Percentiles rank a stretch among this genome's conserved stretches.
phyloP scores from a whole-genome alignment of 1,140 invertebrate genomes.

The Drosophila hydei region DNA sequence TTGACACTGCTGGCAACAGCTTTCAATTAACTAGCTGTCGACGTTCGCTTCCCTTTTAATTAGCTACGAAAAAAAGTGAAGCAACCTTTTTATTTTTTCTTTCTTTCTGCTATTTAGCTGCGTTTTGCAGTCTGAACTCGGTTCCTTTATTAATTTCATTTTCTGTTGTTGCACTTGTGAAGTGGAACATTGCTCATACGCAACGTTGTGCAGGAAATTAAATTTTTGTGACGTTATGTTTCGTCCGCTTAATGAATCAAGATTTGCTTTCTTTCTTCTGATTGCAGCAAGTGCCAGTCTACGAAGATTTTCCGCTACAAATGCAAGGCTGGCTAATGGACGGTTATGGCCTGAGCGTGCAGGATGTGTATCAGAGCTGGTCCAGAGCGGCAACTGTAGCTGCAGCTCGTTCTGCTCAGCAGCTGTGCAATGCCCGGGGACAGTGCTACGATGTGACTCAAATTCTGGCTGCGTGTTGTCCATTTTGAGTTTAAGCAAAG shows the following conservation, averaged over 20 bases:
- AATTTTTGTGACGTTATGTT: constrained; percentile 37
- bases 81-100: not conserved
- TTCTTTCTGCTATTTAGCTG: constrained; percentile 32
- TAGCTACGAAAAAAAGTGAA: constrained; percentile 52
- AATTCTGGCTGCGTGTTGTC: constrained; percentile 58
- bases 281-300: constrained; percentile 54
- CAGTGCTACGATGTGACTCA: constrained; percentile 56
- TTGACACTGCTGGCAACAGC: constrained; percentile 70
- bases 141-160: constrained; percentile 60
- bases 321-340: constrained; percentile 58
- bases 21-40: constrained; percentile 72
- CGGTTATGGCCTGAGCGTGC: constrained; percentile 47
- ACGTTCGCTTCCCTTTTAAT: constrained; percentile 57
- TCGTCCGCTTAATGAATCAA: constrained; percentile 7
- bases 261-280: constrained; percentile 1
- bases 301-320: constrained; percentile 54
- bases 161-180: constrained; percentile 49
- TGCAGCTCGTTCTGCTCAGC: constrained; percentile 5
- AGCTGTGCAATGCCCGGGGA: constrained; percentile 52
- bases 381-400: no score
- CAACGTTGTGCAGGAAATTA: constrained; percentile 66
- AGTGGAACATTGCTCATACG: constrained; percentile 68
- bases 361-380: constrained; percentile 58
- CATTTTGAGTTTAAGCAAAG: constrained; percentile 47
- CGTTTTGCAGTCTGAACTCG: constrained; percentile 11